Base-by-base conservation (phyloP, 1,140 invertebrate genomes). In the Chrysopa pallens region DNA sequence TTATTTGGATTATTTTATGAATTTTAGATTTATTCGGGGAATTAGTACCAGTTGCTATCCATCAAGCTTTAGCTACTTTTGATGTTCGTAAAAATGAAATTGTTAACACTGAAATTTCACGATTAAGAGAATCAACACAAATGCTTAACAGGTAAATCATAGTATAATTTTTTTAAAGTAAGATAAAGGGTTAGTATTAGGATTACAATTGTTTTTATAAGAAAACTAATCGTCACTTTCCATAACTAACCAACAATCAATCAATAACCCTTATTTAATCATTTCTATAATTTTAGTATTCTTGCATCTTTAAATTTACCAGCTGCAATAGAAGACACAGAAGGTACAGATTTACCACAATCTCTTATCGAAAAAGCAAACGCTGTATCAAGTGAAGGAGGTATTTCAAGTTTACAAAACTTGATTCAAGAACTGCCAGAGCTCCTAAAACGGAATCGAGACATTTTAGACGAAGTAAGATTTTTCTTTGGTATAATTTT, bases 241-340 rank as follows among this genome's bases (percentile, higher is more conserved):
- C n/a, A n/a, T n/a, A n/a, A n/a, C n/a, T n/a, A n/a, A n/a, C 5
- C 17, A 3, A 23, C 17, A 23, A 23, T 23, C 17, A 23, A 2
- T 23, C 17, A 23, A 23, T 23, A 23, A 23, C 17, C 5, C 17
- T 23, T 23, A 3, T 23, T 23, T 23, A 23, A 3, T 23, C 17
- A 23, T 23, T 35, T 15, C 8, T 42, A 37, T 27, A 23, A 38
- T 39, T n/a, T 40, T 39, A 86, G 83, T 49, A 74, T 94, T 29
- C 64, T 98, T 50, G 85, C 91, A 4, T 94, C 88, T 41, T 68
- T 98, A 39, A 98, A 97, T 70, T 71, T 99, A 46, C 95, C 96
- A 8, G 93, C 93, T 40, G 88, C 93, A n/a, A 74, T 98, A 43
- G 94, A 98, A 67, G 82, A 87, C 48, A 74, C 78, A 2, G 74